These are phyloP conservation scores for Oreochromis mossambicus DNA, from an alignment of 2,797 vertebrate species.

Conservation along the genomic window DNA sequence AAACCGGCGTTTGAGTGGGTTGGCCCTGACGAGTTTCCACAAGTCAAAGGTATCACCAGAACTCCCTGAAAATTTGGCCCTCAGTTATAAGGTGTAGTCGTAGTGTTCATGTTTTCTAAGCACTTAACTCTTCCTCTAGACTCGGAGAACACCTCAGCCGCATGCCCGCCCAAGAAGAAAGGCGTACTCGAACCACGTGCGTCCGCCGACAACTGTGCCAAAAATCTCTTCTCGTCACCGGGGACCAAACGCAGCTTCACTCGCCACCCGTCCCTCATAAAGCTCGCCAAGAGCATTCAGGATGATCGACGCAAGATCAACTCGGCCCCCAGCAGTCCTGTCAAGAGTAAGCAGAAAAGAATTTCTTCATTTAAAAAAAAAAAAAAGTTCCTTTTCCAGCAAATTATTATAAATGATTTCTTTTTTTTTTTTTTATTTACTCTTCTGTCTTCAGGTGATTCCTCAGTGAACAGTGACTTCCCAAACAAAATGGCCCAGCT, in stretches of 20 bases:
- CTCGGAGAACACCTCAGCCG: conserved; percentile 29
- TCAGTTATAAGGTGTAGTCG: too few species aligned
- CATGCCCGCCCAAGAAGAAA: conserved; percentile 18
- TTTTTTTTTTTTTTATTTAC: neutral
- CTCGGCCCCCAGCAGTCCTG: conserved; percentile 89
- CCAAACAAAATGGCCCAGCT: conserved; percentile 87
- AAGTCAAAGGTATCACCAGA: conserved; percentile 74
- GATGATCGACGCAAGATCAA: conserved; percentile 90
- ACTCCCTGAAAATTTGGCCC: neutral
- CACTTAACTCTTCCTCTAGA: conserved; percentile 32
- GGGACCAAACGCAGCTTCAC: conserved; percentile 84
- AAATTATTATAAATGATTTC: neutral
- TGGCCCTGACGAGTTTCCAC: conserved; percentile 81
- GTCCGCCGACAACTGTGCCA: conserved; percentile 86
- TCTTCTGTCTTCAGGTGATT: conserved; percentile 36
- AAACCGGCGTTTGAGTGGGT: conserved; percentile 96
- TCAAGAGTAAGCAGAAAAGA: conserved; percentile 73
- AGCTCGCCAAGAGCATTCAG: conserved; percentile 87
- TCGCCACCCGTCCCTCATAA: conserved; percentile 91
- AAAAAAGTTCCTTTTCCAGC: neutral
- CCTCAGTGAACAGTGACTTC: neutral
- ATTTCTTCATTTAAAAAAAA: neutral
- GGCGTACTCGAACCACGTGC: conserved; percentile 53
- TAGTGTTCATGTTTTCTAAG: neutral
- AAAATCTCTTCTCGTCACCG: conserved; percentile 88